Percentiles rank a stretch among this genome's conserved stretches.
These are phyloP conservation scores for Drosophila anceps DNA, from an alignment of 2,888 invertebrate species.

Conservation along the genomic window DNA sequence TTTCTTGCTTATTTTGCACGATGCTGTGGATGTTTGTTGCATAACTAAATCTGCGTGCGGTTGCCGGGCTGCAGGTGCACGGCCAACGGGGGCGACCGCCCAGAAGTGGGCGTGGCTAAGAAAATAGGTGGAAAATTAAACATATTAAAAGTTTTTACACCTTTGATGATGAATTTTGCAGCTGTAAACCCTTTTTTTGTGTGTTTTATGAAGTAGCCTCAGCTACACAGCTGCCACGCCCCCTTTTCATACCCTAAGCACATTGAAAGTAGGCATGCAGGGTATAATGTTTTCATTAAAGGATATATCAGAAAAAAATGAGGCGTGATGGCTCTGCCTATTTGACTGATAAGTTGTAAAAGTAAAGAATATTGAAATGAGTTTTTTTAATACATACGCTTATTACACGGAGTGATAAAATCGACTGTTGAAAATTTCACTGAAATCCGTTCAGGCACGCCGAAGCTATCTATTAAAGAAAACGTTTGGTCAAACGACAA, in stretches of 20 bases:
- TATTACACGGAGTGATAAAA: neutral
- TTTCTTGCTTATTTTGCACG: conserved; percentile 28
- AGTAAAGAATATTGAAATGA: no score
- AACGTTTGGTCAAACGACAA: neutral
- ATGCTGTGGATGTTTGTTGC: conserved; percentile 16
- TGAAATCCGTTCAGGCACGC: neutral
- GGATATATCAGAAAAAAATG: neutral
- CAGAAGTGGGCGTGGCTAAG: conserved; percentile 7
- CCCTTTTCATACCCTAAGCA: neutral
- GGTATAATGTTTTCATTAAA: neutral
- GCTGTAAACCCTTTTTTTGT: conserved; percentile 59
- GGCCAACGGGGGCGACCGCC: neutral
- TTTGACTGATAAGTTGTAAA: no score
- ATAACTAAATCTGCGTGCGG: conserved; percentile 66
- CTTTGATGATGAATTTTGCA: conserved; percentile 82
- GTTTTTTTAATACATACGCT: neutral
- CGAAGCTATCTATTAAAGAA: neutral
- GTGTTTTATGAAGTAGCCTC: conserved; percentile 20
- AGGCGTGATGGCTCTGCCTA: no score
- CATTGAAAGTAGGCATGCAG: neutral
- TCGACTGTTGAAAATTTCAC: neutral
- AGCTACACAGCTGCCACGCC: conserved; percentile 1
- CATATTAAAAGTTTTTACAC: conserved; percentile 83
- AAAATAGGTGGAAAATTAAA: conserved; percentile 81
- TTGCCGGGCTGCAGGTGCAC: conserved; percentile 26